These are phyloP conservation scores for Galerucella calmariensis DNA, from an alignment of 2,888 invertebrate genomes.

Conservation along the genomic window DNA sequence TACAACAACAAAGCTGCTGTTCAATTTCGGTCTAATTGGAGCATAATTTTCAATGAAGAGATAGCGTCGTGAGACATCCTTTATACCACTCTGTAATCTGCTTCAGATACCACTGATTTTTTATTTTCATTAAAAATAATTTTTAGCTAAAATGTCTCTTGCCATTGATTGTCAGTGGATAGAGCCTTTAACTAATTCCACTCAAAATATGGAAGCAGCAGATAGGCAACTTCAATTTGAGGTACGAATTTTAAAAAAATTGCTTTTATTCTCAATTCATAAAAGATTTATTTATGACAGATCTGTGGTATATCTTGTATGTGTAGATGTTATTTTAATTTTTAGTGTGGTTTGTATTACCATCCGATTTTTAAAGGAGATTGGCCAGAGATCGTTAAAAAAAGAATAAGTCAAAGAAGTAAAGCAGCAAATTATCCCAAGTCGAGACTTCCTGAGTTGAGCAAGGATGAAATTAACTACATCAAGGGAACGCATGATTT, in stretches of 20 bases:
- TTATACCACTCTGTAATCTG: background rate
- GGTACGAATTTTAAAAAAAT: conserved; percentile 1
- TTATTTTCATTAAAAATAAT: background rate
- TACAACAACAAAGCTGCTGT: too few relatives aligned
- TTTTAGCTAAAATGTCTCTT: conserved; percentile 35
- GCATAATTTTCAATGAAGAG: too few relatives aligned
- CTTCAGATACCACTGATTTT: background rate
- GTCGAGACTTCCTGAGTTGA: conserved; percentile 74
- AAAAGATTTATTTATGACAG: too few relatives aligned
- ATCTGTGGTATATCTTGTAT: too few relatives aligned
- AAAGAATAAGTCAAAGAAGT: conserved; percentile 64
- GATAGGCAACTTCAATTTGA: conserved; percentile 31
- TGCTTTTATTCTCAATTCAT: too few relatives aligned
- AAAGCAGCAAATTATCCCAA: conserved; percentile 42
- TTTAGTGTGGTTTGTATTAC: conserved; percentile 42
- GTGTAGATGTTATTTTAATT: background rate
- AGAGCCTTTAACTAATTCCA: conserved; percentile 18
- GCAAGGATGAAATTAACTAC: conserved; percentile 69
- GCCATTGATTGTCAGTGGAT: conserved; percentile 21
- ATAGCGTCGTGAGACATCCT: background rate
- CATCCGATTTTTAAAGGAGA: conserved; percentile 75
- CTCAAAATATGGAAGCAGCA: conserved; percentile 29
- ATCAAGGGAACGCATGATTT: conserved; percentile 73
- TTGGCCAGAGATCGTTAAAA: conserved; percentile 74
- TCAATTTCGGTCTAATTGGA: too few relatives aligned